Evolutionary conservation across 2,113 vertebrate species (phyloP).

Genomic region (Trematocara marginatum): DNA sequence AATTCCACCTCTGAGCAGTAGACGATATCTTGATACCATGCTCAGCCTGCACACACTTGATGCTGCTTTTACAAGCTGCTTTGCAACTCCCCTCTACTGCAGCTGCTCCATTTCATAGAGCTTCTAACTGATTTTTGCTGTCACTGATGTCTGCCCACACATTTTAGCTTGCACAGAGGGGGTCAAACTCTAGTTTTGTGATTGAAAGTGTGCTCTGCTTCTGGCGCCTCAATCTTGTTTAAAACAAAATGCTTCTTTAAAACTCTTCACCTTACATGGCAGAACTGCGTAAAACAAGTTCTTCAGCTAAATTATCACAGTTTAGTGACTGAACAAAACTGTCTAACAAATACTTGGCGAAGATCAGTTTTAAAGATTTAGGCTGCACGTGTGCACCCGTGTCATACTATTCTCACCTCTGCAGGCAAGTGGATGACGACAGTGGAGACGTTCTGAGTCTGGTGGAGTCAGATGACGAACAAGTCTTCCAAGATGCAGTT

Average conservation of each 20-base stretch:
- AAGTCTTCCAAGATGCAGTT: slow-evolving; percentile 55
- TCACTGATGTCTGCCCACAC: neutral
- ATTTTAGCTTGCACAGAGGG: too few species aligned
- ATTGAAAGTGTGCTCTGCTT: neutral
- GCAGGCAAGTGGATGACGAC: slow-evolving; percentile 52
- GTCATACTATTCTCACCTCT: neutral
- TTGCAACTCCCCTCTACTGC: neutral
- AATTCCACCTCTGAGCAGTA: neutral
- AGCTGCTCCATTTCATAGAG: neutral
- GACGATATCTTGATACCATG: neutral
- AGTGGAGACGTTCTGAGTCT: slow-evolving; percentile 79
- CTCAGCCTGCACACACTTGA: neutral
- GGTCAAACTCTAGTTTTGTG: neutral
- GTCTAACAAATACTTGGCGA: neutral
- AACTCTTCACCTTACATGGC: neutral
- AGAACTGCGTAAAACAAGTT: neutral
- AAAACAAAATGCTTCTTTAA: neutral
- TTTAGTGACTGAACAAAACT: neutral
- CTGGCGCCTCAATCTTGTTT: neutral
- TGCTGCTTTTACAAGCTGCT: neutral
- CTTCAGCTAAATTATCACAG: neutral
- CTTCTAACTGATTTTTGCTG: neutral
- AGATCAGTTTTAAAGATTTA: neutral
- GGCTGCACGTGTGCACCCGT: neutral
- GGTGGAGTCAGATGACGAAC: slow-evolving; percentile 86